Base-by-base conservation (phyloP, 2,113 vertebrate species). In the Erpornis zantholeuca region DNA sequence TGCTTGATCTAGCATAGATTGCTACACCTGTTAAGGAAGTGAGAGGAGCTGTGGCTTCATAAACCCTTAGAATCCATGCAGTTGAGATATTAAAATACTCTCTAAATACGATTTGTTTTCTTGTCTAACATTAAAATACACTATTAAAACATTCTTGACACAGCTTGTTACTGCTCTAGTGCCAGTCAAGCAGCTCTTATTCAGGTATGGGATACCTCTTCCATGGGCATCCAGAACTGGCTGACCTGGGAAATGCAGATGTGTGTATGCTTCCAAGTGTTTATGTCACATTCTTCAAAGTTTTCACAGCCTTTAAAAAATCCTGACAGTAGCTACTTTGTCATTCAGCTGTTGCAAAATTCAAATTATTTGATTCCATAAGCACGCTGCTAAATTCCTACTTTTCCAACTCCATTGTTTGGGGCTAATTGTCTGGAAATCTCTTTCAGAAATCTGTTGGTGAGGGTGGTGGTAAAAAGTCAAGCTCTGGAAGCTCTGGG, bases 401-500 rank as follows among this genome's bases (percentile, higher is more conserved):
- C 35, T 29, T 31, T 83, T 38, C 29, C 61, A 29, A 57, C 68
- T 75, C 52, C 36, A 6, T 80, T 86, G 22, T 40, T 82, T 54
- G 73, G 72, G 79, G 71, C 29, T 96, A 96, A 93, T 91, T 94
- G 76, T 77, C 19, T 96, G 78, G 68, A 88, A 76, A 88, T 95
- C 33, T 87, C 38, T 87, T 93, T 20, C 42, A 99, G 99, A 99
- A 99, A 97, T 98, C 98, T 72, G 96, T 98, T 27, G 87, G 93
- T 91, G 98, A 99, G 65, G 99, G 99, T 33, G 97, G 96, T 90
- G 95, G 94, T 93, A 99, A 99, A 71, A 99, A 99, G 88, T 97
- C 98, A 60, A 97, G 98, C 68, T 99, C 99, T 81, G 99, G 99
- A 95, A 98, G 96, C 61, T 99, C 99, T 87, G 99, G 99, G 47